These are phyloP conservation scores for Dolomedes plantarius DNA, from an alignment of 2,888 invertebrate species.

Conservation along the genomic window DNA sequence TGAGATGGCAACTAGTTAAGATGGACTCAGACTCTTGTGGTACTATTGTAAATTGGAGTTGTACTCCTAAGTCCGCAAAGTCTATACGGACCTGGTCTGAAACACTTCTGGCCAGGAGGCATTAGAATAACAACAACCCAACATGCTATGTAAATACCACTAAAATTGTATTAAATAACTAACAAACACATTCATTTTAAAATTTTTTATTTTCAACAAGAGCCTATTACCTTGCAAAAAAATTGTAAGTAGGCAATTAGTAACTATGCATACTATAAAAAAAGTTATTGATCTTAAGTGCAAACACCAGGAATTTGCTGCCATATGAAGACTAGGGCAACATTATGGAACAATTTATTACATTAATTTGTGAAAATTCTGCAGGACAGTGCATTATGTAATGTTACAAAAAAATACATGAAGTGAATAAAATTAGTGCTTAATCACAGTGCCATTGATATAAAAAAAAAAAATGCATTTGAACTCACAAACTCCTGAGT, in stretches of 20 bases:
- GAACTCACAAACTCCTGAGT: constrained; percentile 13
- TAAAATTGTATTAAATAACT: too few species aligned
- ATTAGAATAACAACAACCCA: too few species aligned
- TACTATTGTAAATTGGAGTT: too few species aligned
- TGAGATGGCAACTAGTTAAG: too few species aligned
- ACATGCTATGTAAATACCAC: too few species aligned
- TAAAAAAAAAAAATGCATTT: constrained; percentile 3
- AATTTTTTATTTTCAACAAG: constrained; percentile 69
- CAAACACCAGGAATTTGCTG: constrained; percentile 30
- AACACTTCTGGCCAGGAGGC: too few species aligned
- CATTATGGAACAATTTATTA: constrained; percentile 30
- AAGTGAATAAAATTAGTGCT: neutral
- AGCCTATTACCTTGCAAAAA: constrained; percentile 59
- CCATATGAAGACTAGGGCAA: constrained; percentile 62
- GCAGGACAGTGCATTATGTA: constrained; percentile 30
- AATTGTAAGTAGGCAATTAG: constrained; percentile 67
- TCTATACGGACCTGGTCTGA: too few species aligned
- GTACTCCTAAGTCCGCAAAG: too few species aligned
- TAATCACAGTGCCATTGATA: constrained; percentile 26
- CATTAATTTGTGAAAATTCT: constrained; percentile 25
- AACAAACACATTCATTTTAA: constrained; percentile 23
- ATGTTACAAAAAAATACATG: neutral
- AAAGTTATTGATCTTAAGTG: constrained; percentile 43
- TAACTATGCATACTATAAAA: constrained; percentile 59
- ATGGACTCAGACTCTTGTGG: too few species aligned